Evolutionary conservation across 2,888 invertebrate species (phyloP), one percentile per base, ranked within the genome.

Genomic region (Dexiosoma caninum): DNA sequence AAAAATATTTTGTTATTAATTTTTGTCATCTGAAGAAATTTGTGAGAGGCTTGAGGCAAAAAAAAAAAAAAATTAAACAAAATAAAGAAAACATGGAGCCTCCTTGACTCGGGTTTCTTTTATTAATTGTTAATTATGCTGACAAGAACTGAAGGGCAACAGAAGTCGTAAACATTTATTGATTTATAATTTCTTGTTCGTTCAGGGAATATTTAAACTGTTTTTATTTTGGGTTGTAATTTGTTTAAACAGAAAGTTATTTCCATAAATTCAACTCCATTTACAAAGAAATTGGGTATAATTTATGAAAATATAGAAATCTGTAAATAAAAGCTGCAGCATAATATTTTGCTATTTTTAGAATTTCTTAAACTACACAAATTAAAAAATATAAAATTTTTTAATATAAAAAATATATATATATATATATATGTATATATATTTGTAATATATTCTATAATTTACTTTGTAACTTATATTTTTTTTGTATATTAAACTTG

Each of bases 121-220:
- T 49, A 77, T 49, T 70, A 70, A 77, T 77, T 77, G 77, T 77
- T 70, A 77, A 77, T 77, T 77, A 57, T 77, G 62, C 49, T 49
- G 77, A 78, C 64, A 78, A 66, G 57, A 64, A 51, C 9, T 42
- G 64, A 19, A 19, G 64, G 16, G 40, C 49, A 78, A 78, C 60
- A 75, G 71, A 67, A 67, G 74, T 66, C 64, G 46, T 60, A 75
- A 69, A 69, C 59, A 79, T 69, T 79, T 67, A 79, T 67, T 69
- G 69, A 71, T 70, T 78, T 75, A 75, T 75, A 75, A 75, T 75
- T 67, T 60, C 59, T 59, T 42, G 16, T 59, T 30, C 8, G 19
- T 74, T 55, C 19, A 46, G 14, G 3, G 14, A 57, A 44, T 40
- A 64, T 74, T 19, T 23, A 40, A 71, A 71, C 37, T 60, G 42